Base-by-base conservation (phyloP, 1,140 invertebrate species). In the Hormaphis cornu region DNA sequence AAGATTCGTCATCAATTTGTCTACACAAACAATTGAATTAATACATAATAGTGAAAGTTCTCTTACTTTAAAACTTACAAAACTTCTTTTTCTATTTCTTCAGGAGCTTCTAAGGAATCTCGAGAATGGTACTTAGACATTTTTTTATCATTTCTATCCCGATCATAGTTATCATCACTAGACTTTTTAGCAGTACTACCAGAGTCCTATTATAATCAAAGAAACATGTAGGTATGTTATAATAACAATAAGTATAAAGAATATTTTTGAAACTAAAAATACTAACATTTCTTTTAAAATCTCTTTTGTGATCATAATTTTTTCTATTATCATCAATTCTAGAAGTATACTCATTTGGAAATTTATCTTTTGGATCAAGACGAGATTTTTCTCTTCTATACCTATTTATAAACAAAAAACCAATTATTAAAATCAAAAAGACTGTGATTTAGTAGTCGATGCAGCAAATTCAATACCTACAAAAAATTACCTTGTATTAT, bases 281-380 rank as follows among this genome's bases (percentile, higher is more conserved):
- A 66, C 44, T n/a, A 9, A 66, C 61, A 50, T 22, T 66, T 50
- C 44, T 66, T 35, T 66, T 66, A 14, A 66, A 50, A 35, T 66
- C 61, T 16, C 61, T 42, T 26, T 35, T 66, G 7, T 66, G 42
- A 50, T 66, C 61, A 35, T 22, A 66, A 14, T 20, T 33, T 24
- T 66, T 66, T 66, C 44, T 66, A 50, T 46, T 66, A 9, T 66
- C 61, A 35, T 66, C 61, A 22, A 14, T 33, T 35, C 61, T 66
- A 50, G 28, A 35, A 14, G n/a, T n/a, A 46, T 63, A 44, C 48
- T 66, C 61, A 66, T 24, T 50, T 1, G 48, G 61, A 50, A 14
- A 42, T 22, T 66, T 66, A 24, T 66, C 61, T 66, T 66, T 66
- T 8, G 54, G 7, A 66, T 66, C 61, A 16, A 18, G 50, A 48